phyloP scores from a whole-genome alignment of 2,888 invertebrate species.

The Pegoplata infirma region DNA sequence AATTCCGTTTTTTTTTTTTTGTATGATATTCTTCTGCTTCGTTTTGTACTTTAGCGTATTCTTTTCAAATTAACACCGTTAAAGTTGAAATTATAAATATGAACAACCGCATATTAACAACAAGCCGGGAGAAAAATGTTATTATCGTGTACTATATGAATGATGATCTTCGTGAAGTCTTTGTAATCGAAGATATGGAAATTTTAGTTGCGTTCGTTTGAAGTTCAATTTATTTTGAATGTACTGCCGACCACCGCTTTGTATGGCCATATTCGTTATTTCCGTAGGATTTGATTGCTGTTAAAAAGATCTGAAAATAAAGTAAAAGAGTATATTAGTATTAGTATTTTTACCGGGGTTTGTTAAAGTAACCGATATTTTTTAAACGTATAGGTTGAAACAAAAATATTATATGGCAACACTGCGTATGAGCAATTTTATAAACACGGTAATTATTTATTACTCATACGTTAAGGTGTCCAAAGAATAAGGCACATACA shows the following conservation, averaged over 20 bases:
- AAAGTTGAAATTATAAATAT: background rate
- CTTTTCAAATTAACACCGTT: background rate
- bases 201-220: background rate
- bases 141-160: constrained; percentile 15
- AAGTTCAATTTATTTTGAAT: background rate
- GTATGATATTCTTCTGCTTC: background rate
- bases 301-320: background rate
- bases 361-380: too few species aligned
- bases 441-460: too few species aligned
- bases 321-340: background rate
- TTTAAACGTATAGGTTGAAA: too few species aligned
- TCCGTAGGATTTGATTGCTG: background rate
- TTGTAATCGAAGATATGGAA: constrained; percentile 2
- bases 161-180: background rate
- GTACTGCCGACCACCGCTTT: background rate
- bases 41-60: background rate
- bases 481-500: too few species aligned
- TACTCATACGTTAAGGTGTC: too few species aligned
- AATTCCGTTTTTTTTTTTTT: background rate
- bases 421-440: too few species aligned
- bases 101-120: background rate
- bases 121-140: background rate
- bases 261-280: constrained; percentile 19
- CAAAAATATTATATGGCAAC: too few species aligned
- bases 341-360: too few species aligned